Evolutionary conservation across 2,888 invertebrate genomes (phyloP).

Genomic region (Leptinotarsa tumamoca): DNA sequence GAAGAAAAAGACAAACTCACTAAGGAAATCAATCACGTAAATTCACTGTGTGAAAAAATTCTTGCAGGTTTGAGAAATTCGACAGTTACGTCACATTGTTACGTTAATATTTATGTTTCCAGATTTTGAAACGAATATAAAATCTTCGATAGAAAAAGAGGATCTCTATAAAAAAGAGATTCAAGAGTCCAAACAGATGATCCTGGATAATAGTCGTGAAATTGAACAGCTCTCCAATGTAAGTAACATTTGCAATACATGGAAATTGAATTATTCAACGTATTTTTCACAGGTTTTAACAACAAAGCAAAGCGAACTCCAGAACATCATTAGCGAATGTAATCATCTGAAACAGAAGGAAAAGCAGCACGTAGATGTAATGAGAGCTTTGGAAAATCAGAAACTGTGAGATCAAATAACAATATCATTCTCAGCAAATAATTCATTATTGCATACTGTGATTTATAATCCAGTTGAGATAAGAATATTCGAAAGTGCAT

Average conservation of each 20-base stretch:
- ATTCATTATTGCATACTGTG: neutral
- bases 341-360: slow-evolving; percentile 33
- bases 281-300: slow-evolving; percentile 9
- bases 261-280: neutral
- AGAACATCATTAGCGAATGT: slow-evolving; percentile 35
- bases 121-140: slow-evolving; percentile 52
- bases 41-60: slow-evolving; percentile 52
- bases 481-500: neutral
- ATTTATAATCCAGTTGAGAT: too few relatives aligned
- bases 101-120: neutral
- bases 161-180: slow-evolving; percentile 49
- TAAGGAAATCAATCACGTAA: slow-evolving; percentile 48
- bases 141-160: slow-evolving; percentile 48
- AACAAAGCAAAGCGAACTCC: slow-evolving; percentile 38
- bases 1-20: slow-evolving; percentile 49
- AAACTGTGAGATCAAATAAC: slow-evolving; percentile 24
- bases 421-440: neutral
- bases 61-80: slow-evolving; percentile 43
- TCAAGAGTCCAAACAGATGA: slow-evolving; percentile 45
- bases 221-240: slow-evolving; percentile 43
- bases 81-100: neutral
- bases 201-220: slow-evolving; percentile 37
- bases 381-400: slow-evolving; percentile 41
- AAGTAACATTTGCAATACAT: neutral
- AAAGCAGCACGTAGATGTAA: slow-evolving; percentile 32